Base-by-base conservation (phyloP, 2,113 vertebrate genomes). In the Cardinalis cardinalis region DNA sequence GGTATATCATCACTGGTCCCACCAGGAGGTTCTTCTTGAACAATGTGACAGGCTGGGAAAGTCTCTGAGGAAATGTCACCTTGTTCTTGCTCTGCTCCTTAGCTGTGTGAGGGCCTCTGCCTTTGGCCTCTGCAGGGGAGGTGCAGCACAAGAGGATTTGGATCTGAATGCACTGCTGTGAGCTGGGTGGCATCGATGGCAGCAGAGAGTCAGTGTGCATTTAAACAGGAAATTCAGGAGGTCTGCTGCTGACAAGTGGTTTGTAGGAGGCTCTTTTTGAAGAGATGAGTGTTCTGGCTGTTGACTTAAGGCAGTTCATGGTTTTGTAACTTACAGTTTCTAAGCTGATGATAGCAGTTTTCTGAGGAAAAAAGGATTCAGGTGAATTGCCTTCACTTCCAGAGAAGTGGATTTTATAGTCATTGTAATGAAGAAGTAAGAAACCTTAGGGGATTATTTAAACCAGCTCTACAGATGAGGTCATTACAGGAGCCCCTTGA, bases 401-500 rank as follows among this genome's bases (percentile, higher is more conserved):
- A 78, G 84, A 88, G 41, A 43, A 70, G 40, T 71, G 69, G 36
- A 88, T 92, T 95, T 90, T 81, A 21, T n/a, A 81, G 65, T 58
- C 69, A 71, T 59, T 89, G 69, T 84, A 84, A 66, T 89, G 75
- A 43, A 71, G 70, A 66, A 88, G 29, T 65, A 56, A 81, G 65
- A 78, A 76, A 66, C 23, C 77, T 84, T 26, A 29, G 40, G 89
- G 84, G 73, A 68, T 87, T 92, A 58, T 79, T 84, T 92, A 73
- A 92, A 76, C 51, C 76, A 59, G 52, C 77, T 95, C 52, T 66
- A 25, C 56, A 78, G 73, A 74, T 90, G 77, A 93, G 70, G 64
- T 87, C 87, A 58, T 83, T 90, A 52, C n/a, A 88, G 59, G n/a
- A 94, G 60, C 87, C 21, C 52, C 52, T 77, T 80, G 77, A 64